These are phyloP conservation scores for Synergus umbraculus DNA, from an alignment of 2,888 invertebrate species.

Conservation along the genomic window DNA sequence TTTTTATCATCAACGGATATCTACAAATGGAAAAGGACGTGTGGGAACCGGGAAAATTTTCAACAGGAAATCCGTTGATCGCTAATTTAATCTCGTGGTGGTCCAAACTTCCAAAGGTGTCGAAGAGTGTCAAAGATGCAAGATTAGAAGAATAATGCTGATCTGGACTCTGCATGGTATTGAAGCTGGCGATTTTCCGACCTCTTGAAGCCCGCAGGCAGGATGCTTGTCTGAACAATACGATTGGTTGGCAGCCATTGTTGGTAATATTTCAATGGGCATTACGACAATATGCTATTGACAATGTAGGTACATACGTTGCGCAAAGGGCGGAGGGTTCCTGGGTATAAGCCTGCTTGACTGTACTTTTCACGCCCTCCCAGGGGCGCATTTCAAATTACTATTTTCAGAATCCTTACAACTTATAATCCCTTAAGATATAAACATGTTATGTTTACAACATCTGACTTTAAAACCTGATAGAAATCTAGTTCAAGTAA, in stretches of 20 bases:
- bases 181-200: slow-evolving; percentile 48
- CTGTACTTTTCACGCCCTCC: slow-evolving; percentile 76
- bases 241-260: slow-evolving; percentile 67
- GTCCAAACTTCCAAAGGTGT: slow-evolving; percentile 17
- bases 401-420: slow-evolving; percentile 42
- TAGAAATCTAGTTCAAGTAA: too few relatives aligned
- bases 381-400: slow-evolving; percentile 47
- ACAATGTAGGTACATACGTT: slow-evolving; percentile 66
- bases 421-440: slow-evolving; percentile 37
- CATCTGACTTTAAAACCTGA: background rate
- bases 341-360: slow-evolving; percentile 68
- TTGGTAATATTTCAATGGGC: slow-evolving; percentile 69
- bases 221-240: slow-evolving; percentile 66
- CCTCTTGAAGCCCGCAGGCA: slow-evolving; percentile 48
- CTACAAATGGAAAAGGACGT: slow-evolving; percentile 21
- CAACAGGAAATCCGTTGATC: slow-evolving; percentile 37
- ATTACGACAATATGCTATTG: slow-evolving; percentile 74
- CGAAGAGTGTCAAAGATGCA: slow-evolving; percentile 45
- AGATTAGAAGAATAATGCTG: slow-evolving; percentile 50
- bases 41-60: slow-evolving; percentile 18
- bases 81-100: slow-evolving; percentile 40
- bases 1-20: background rate
- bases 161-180: slow-evolving; percentile 23
- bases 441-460: slow-evolving; percentile 14
- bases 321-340: slow-evolving; percentile 65